Conservation (phyloP, 2,888 invertebrate genomes). For the Leucophenga maculata region DNA sequence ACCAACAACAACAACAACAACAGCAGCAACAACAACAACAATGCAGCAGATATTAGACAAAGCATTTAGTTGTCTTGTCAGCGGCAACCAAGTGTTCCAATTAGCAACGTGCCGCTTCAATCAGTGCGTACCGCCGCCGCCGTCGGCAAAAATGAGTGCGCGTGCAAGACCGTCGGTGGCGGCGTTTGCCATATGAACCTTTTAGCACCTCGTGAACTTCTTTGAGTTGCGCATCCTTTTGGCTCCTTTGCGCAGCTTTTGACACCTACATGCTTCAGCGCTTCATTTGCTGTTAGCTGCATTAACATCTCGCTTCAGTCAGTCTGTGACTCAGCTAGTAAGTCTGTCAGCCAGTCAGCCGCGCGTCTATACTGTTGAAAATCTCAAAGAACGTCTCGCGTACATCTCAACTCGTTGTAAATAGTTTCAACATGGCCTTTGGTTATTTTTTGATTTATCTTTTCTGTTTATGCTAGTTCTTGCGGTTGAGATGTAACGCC, state of each 20-base stretch:
- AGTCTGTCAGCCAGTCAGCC: conserved; percentile 21
- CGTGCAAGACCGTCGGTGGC: conserved; percentile 27
- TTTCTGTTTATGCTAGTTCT: neutral
- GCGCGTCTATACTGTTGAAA: conserved; percentile 13
- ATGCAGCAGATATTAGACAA: neutral
- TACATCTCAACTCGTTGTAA: conserved; percentile 40
- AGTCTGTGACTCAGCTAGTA: conserved; percentile 45
- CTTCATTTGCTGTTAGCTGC: neutral
- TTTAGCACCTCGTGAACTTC: conserved; percentile 59
- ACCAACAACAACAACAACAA: conserved; percentile 43
- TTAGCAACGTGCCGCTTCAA: conserved; percentile 29
- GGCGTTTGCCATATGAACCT: conserved; percentile 33
- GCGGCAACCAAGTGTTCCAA: conserved; percentile 15
- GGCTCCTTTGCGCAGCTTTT: conserved; percentile 22
- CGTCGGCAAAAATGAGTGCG: conserved; percentile 4
- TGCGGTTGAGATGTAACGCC: neutral
- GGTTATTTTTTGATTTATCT: neutral
- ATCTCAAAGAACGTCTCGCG: conserved; percentile 8
- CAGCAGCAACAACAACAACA: neutral
- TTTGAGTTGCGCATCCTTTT: conserved; percentile 36
- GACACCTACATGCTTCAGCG: conserved; percentile 40
- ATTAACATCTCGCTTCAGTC: neutral
- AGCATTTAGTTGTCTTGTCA: neutral
- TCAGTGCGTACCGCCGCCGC: conserved; percentile 11
- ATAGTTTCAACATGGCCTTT: conserved; percentile 38